Evolutionary conservation across 1,140 invertebrate species (phyloP).

Genomic region (Bombyx mandarina): DNA sequence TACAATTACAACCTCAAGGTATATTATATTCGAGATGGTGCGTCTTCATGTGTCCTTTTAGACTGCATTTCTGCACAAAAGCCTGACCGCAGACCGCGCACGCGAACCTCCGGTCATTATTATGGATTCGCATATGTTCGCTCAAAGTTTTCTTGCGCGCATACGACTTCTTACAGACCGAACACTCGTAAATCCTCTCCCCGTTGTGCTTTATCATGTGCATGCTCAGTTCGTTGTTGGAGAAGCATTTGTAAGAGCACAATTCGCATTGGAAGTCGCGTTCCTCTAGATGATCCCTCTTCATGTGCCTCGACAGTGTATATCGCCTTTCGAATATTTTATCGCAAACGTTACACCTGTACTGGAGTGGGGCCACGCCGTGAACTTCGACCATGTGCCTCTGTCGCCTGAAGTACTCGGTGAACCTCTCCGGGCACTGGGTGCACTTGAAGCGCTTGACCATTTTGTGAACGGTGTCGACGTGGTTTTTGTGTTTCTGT

Average conservation of each 20-base stretch:
- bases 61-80: constrained; percentile 33
- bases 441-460: constrained; percentile 45
- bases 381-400: constrained; percentile 38
- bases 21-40: constrained; percentile 11
- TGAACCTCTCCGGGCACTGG: constrained; percentile 33
- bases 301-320: constrained; percentile 35
- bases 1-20: neutral
- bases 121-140: constrained; percentile 80
- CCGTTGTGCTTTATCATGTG: constrained; percentile 71
- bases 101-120: constrained; percentile 23
- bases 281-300: constrained; percentile 48
- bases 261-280: constrained; percentile 41
- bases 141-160: constrained; percentile 68
- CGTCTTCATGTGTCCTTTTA: constrained; percentile 27
- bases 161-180: constrained; percentile 63
- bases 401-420: constrained; percentile 31
- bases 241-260: constrained; percentile 52
- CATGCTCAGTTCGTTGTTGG: constrained; percentile 41
- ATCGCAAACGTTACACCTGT: constrained; percentile 48
- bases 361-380: constrained; percentile 26
- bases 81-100: constrained; percentile 27
- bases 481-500: constrained; percentile 53
- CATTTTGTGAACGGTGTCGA: constrained; percentile 45
- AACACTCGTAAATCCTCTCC: constrained; percentile 68
- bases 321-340: constrained; percentile 37